Base-by-base conservation (phyloP, 2,888 invertebrate species). In the Nowickia ferox region DNA sequence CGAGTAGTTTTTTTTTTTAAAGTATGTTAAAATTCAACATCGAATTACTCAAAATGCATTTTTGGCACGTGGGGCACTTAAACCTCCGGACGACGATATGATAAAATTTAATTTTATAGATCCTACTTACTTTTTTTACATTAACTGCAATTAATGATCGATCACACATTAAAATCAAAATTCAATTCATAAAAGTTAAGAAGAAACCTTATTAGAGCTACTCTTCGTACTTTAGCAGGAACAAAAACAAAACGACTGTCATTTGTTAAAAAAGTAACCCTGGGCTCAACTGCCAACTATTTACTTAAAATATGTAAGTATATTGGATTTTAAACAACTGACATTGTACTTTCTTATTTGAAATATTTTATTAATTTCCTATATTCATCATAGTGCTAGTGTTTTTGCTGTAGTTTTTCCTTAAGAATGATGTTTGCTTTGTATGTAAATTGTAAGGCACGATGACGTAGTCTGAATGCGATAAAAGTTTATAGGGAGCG, bases 401-500 rank as follows among this genome's bases (percentile, higher is more conserved):
- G 57, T 48, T 46, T 71, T 63, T 0, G 30, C 44, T 63, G 8
- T 40, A 46, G 13, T 22, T 65, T 63, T 17, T 19, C 10, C 46
- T 66, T 46, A 40, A 65, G 15, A 8, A 55, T 22, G 57, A 66
- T 48, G 48, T 59, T 46, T 17, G 40, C n/a, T 3, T 46, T 57
- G 44, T 44, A 63, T 69, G 61, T 46, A 76, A 76, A 42, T 76
- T 57, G 63, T 65, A 65, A 40, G 30, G 19, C 59, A 61, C 46
- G 75, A 86, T 86, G 86, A 86, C 86, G 86, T 82, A 79, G 69
- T 68, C n/a, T n/a, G 42, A 53, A 71, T 17, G 46, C 63, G 51
- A 74, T 75, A 57, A 69, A 77, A 77, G 44, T 71, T 71, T 42
- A 66, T 68, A 75, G 74, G 66, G 48, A 81, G 57, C 80, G 61